phyloP scores from a whole-genome alignment of 2,113 vertebrate genomes.

The Heteronetta atricapilla region DNA sequence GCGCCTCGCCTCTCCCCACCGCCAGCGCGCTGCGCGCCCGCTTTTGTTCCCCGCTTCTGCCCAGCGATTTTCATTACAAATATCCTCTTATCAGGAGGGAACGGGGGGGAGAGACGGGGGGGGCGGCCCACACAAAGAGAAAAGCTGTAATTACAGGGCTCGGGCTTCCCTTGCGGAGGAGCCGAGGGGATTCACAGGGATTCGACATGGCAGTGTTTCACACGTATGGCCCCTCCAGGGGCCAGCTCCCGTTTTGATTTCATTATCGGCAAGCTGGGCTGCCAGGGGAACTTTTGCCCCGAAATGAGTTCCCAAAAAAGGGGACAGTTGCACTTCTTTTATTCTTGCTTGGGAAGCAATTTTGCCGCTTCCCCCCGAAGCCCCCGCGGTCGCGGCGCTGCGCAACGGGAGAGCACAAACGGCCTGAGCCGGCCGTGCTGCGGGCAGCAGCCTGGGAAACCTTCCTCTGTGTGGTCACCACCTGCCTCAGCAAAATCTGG shows the following conservation, averaged over 20 bases:
- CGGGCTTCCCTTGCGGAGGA: neutral
- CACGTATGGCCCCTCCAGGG: neutral
- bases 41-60: conserved; percentile 55
- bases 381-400: rapidly evolving
- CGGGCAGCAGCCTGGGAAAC: rapidly evolving
- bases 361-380: neutral
- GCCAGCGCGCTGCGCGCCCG: neutral
- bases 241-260: neutral
- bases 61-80: conserved; percentile 58
- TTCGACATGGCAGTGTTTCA: conserved; percentile 23
- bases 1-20: conserved; percentile 6
- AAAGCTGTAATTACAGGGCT: conserved; percentile 20
- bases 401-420: neutral
- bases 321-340: conserved; percentile 17
- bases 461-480: neutral
- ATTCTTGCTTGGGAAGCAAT: neutral
- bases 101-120: neutral
- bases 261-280: conserved; percentile 47
- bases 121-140: conserved; percentile 60
- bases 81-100: conserved; percentile 15
- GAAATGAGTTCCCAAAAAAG: neutral
- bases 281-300: neutral
- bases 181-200: neutral
- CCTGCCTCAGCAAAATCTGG: neutral
- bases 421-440: rapidly evolving